Evolutionary conservation across 2,888 invertebrate species (phyloP).

Genomic region (Pammene fasciana): DNA sequence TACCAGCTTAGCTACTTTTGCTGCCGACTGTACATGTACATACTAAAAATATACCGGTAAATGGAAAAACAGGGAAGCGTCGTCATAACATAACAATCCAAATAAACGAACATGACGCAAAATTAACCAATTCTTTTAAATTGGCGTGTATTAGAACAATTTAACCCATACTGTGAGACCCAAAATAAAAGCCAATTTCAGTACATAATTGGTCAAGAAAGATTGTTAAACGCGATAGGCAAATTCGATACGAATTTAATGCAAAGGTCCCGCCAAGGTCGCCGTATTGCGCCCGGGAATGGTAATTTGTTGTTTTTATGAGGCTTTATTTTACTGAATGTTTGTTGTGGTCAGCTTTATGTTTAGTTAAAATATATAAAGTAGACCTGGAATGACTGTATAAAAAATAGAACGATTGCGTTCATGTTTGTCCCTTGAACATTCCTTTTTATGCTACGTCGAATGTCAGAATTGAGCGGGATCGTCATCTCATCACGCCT

Average conservation of each 20-base stretch:
- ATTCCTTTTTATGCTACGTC: too few relatives aligned
- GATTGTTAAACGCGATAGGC: slow-evolving; percentile 31
- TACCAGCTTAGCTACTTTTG: too few relatives aligned
- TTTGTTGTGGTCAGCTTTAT: neutral
- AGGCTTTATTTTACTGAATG: neutral
- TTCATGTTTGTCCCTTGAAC: neutral
- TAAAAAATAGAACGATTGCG: too few relatives aligned
- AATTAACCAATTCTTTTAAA: neutral
- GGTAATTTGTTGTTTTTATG: slow-evolving; percentile 7
- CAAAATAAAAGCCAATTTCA: slow-evolving; percentile 3
- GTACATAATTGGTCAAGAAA: slow-evolving; percentile 31
- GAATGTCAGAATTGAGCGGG: too few relatives aligned
- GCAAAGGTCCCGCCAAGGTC: slow-evolving; percentile 22
- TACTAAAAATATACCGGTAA: too few relatives aligned
- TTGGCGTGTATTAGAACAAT: slow-evolving; percentile 27
- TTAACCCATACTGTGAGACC: slow-evolving; percentile 4
- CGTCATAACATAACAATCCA: neutral
- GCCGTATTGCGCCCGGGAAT: neutral
- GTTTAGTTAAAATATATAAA: neutral
- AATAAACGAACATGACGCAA: neutral
- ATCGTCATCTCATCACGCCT: too few relatives aligned
- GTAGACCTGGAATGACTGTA: neutral
- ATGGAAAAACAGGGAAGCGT: too few relatives aligned
- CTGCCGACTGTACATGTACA: too few relatives aligned
- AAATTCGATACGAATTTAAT: slow-evolving; percentile 17